phyloP scores from a whole-genome alignment of 2,888 invertebrate genomes.

The Pinctada fucata region DNA sequence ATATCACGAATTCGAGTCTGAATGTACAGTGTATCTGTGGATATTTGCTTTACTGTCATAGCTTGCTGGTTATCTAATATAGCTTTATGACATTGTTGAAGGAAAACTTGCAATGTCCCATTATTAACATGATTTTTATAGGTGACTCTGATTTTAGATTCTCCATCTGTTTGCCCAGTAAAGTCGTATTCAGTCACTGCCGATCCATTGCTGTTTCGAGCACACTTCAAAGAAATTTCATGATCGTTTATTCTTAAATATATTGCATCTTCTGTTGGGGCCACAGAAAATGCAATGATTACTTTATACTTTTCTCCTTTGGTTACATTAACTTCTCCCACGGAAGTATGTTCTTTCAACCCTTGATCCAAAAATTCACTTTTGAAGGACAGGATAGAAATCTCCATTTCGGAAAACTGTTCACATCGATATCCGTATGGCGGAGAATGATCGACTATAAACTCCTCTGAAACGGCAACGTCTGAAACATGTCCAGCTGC shows the following conservation, averaged over 20 bases:
- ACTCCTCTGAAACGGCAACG: slow-evolving; percentile 22
- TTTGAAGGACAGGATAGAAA: not conserved
- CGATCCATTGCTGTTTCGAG: not conserved
- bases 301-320: not conserved
- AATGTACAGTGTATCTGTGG: not conserved
- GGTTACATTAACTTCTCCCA: not conserved
- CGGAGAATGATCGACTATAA: slow-evolving; percentile 43
- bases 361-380: not conserved
- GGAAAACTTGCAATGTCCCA: not conserved
- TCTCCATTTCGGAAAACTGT: slow-evolving; percentile 78
- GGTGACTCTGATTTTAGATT: not conserved
- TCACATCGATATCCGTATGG: slow-evolving; percentile 28
- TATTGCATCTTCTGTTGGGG: not conserved
- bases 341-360: not conserved
- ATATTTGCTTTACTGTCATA: not conserved
- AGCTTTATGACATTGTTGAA: not conserved
- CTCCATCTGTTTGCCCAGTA: not conserved
- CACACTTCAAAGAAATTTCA: not conserved
- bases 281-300: not conserved
- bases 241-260: not conserved
- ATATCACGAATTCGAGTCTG: not conserved
- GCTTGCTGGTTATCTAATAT: not conserved
- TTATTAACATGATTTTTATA: not conserved
- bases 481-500: slow-evolving; percentile 44
- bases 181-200: not conserved